Evolutionary conservation across 2,888 invertebrate genomes (phyloP), one percentile per base, ranked within the genome.

Genomic region (Cylindroiulus punctatus): DNA sequence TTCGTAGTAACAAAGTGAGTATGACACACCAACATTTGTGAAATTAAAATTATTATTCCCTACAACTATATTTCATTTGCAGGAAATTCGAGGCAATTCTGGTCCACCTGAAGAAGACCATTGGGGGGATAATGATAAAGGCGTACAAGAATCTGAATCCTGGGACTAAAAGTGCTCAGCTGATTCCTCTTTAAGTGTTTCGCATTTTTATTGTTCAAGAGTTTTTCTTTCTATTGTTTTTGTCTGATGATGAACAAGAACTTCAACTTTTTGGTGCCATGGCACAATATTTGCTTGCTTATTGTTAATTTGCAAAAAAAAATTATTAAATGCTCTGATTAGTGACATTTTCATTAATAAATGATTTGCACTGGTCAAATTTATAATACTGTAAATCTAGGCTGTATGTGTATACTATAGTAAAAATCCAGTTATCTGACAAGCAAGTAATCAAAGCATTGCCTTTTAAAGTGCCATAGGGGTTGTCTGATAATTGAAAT

Each of bases 1-100:
- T 86, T 14, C 32, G 86, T 30, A 82, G 42, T 81, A 40, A 42
- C 57, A 52, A 65, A 26, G 85, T 85, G 22, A 26, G 57, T 42
- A 19, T 65, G 57, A 2, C 22, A 57, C 2, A 0, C 22, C 2
- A 57, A 19, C n/a, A n/a, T n/a, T 57, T 57, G 7, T 57, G 1
- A n/a, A n/a, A 57, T 3, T 57, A 57, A 57, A 57, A n/a, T 19
- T 1, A 57, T 5, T n/a, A 19, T n/a, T 7, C 5, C 19, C n/a
- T n/a, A 57, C 22, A 5, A 5, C 19, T 40, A 5, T 76, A n/a
- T 19, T 82, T 42, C 22, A 17, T 4, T 40, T 82, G 82, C 82
- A 42, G 36, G 36, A 82, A 82, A 82, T 82, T 82, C 22, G 82
- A n/a, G 36, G 36, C 17, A 40, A 82, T 82, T 22, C 40, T 82